Conservation (phyloP, 1,140 invertebrate genomes). For the Panagrolaimus sp. region DNA sequence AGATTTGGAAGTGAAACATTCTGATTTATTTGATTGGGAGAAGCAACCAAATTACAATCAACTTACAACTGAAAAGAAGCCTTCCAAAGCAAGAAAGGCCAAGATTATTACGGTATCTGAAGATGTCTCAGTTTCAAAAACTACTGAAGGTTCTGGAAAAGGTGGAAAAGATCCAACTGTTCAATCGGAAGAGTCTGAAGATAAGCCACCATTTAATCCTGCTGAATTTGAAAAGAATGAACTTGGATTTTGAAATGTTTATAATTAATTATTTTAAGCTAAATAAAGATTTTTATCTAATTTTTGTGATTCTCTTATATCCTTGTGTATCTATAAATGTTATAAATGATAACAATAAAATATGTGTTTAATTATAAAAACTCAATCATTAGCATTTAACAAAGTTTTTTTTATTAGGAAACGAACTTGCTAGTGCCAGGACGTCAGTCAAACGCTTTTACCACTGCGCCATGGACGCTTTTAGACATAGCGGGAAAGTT, state of each 20-base stretch:
- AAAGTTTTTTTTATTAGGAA: too few relatives aligned
- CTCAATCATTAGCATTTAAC: too few relatives aligned
- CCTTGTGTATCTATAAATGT: too few relatives aligned
- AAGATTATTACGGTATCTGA: not conserved
- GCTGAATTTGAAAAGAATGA: constrained; percentile 23
- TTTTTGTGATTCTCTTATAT: too few relatives aligned
- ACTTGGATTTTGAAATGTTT: constrained; percentile 20
- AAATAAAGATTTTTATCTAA: too few relatives aligned
- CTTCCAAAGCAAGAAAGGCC: not conserved
- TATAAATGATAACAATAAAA: too few relatives aligned
- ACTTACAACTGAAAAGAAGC: constrained; percentile 8
- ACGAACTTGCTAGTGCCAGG: too few relatives aligned
- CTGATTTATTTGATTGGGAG: constrained; percentile 15
- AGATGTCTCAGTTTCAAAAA: constrained; percentile 7
- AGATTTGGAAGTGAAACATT: not conserved
- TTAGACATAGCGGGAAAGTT: too few relatives aligned
- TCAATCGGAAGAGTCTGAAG: constrained; percentile 7
- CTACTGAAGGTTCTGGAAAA: constrained; percentile 14
- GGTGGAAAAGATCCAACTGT: not conserved
- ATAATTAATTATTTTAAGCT: not conserved
- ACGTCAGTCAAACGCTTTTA: too few relatives aligned
- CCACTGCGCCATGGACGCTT: too few relatives aligned
- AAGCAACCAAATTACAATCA: constrained; percentile 14
- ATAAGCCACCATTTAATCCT: constrained; percentile 19
- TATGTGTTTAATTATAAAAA: too few relatives aligned